phyloP scores from a whole-genome alignment of 2,888 invertebrate species.

The Campoplex capitator region DNA sequence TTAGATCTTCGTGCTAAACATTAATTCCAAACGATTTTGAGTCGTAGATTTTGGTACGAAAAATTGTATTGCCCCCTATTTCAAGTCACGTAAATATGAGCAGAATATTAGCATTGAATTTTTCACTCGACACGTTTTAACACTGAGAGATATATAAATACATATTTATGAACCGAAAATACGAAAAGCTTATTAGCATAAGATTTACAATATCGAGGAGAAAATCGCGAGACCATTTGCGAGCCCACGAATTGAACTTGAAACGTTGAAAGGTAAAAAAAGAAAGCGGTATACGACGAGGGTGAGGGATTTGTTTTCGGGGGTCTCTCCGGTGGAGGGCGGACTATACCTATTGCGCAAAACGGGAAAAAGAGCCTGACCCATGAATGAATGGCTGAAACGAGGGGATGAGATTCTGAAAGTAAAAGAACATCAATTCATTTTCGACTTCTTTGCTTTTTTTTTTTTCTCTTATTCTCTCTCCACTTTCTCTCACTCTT shows the following conservation, averaged over 20 bases:
- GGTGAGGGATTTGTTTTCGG: constrained; percentile 65
- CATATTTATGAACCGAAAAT: neutral
- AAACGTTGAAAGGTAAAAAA: neutral
- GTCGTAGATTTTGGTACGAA: neutral
- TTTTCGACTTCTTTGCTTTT: constrained; percentile 71
- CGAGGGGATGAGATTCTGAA: constrained; percentile 84
- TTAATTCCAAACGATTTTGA: neutral
- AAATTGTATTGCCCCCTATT: neutral
- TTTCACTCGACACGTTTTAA: neutral
- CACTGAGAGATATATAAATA: neutral
- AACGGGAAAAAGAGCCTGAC: constrained; percentile 85
- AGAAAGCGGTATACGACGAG: constrained; percentile 5
- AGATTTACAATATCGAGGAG: neutral
- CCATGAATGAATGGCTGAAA: constrained; percentile 85
- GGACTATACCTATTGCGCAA: constrained; percentile 84
- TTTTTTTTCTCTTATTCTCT: constrained; percentile 24
- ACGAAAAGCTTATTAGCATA: neutral
- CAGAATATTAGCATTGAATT: neutral
- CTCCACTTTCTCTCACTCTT: neutral
- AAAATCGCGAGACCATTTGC: neutral
- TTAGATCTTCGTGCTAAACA: no score
- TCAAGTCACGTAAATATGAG: neutral
- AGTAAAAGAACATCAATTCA: constrained; percentile 83
- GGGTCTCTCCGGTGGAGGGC: constrained; percentile 73
- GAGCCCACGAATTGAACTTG: neutral